Evolutionary conservation across 2,113 vertebrate genomes (phyloP), one percentile per base, ranked within the genome.

Genomic region (Hydrolagus affinis): DNA sequence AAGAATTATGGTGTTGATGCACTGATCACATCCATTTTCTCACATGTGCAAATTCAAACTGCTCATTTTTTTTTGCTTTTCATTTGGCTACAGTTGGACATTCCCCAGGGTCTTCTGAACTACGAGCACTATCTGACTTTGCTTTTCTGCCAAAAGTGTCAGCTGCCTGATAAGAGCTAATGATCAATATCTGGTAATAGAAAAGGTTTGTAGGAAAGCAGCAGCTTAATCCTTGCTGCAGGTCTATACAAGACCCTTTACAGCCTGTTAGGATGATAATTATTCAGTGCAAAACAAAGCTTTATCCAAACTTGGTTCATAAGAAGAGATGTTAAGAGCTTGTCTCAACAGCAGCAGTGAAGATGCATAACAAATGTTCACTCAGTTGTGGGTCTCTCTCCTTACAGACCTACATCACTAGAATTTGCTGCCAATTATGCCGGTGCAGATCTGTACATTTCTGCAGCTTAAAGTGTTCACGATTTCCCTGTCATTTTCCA

Each of bases 31-130:
- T 83, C 17, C 78, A 66, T 32, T 60, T 66, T 83, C 25, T 30
- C 78, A 83, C 25, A 66, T 80, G 76, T 62, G 28, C 76, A 80
- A 60, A 80, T 59, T 15, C 62, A 83, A 62, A 23, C 62, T 66
- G 77, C 60, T 80, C 12, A 30, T 64, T 83, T 83, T 59, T 78
- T 62, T 80, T 21, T 57, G 21, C 62, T 80, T 83, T 83, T 83
- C 62, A 66, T 66, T 30, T 83, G 14, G 3, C 28, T 60, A 66
- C 62, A 28, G 32, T 66, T 28, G 64, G 60, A 66, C 66, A 12
- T 66, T 32, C 62, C 25, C 25, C 3, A 28, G 9, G 7, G 25
- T 23, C 1, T 66, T 68, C 66, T 19, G 25, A 28, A 83, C 8
- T 25, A 83, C 30, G 25, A 60, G 21, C 25, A 83, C 59, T 25